Percentiles rank a stretch among this genome's conserved stretches.
Conservation (phyloP, 2,113 vertebrate species). For the Ceyx melanurus region DNA sequence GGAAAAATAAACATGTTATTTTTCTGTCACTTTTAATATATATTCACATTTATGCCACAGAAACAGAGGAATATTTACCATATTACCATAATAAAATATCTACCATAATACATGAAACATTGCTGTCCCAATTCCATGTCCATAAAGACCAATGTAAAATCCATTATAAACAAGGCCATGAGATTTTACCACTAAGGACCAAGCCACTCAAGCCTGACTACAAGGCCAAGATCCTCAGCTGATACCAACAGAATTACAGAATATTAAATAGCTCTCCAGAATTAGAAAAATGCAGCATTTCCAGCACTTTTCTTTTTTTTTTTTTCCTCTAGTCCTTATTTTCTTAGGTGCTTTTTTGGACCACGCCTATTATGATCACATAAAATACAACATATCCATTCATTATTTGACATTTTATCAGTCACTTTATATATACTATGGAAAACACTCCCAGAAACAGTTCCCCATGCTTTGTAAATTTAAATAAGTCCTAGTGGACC, state of each 20-base stretch:
- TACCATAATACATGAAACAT: not conserved
- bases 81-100: not conserved
- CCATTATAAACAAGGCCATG: not conserved
- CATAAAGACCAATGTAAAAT: not conserved
- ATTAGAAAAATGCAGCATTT: not conserved
- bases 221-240: not conserved
- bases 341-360: not conserved
- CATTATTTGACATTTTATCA: not conserved
- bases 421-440: accelerated
- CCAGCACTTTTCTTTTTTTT: not conserved
- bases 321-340: not conserved
- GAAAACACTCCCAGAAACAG: not conserved
- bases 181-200: not conserved
- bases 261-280: not conserved
- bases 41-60: not conserved
- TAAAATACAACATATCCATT: not conserved
- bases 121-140: not conserved
- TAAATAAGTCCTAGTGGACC: not conserved
- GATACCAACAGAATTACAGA: not conserved
- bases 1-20: not conserved
- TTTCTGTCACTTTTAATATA: not conserved
- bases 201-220: not conserved
- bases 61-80: not conserved
- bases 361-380: not conserved
- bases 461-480: not conserved